phyloP scores from a whole-genome alignment of 2,888 invertebrate species.

The Agrochola lychnidis region DNA sequence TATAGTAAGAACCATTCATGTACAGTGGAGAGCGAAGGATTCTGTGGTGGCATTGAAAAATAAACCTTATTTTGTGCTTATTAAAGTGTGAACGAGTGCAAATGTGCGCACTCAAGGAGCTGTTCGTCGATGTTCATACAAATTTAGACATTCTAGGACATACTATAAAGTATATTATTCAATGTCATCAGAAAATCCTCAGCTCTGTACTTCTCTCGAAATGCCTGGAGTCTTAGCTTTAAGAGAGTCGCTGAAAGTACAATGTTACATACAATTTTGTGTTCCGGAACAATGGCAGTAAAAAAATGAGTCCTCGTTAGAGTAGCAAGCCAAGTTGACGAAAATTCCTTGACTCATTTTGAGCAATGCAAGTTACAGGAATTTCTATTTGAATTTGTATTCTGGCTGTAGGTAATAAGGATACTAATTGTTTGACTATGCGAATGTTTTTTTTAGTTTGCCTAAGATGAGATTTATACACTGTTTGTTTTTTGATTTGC shows the following conservation, averaged over 20 bases:
- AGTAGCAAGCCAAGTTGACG: too few species aligned
- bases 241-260: background rate
- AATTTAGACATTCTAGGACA: background rate
- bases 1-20: background rate
- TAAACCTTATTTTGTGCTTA: background rate
- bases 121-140: background rate
- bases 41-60: background rate
- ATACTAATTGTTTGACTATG: background rate
- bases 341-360: slow-evolving; percentile 2
- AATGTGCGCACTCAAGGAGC: background rate
- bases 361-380: background rate
- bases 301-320: background rate
- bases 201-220: background rate
- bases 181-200: background rate
- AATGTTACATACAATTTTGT: background rate
- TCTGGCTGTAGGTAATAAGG: background rate
- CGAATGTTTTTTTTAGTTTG: slow-evolving; percentile 23
- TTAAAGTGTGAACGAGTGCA: background rate
- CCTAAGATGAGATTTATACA: slow-evolving; percentile 34
- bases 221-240: background rate
- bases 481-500: slow-evolving; percentile 52
- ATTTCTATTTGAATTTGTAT: slow-evolving; percentile 4
- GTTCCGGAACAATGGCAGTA: background rate
- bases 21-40: background rate
- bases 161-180: background rate